Evolutionary conservation across 1,140 invertebrate species (phyloP).

Genomic region (Zelostemma sp.): DNA sequence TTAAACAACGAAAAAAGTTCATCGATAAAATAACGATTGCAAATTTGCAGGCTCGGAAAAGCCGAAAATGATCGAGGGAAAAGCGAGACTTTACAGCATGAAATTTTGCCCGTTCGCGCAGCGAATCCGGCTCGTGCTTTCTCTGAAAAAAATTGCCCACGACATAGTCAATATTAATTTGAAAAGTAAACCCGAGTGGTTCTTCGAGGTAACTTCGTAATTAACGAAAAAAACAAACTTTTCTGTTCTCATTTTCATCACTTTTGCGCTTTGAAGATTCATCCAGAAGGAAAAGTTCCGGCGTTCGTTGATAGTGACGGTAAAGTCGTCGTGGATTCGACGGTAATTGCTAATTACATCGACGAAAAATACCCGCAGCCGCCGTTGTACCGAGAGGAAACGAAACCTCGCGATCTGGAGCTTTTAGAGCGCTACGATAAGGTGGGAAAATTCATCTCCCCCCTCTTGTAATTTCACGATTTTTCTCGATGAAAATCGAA

Average conservation of each 20-base stretch:
- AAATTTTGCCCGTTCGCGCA: conserved; percentile 75
- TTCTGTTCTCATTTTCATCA: not conserved
- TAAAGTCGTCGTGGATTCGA: conserved; percentile 68
- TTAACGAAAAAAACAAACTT: conserved; percentile 4
- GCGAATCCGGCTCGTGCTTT: conserved; percentile 70
- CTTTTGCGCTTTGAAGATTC: conserved; percentile 56
- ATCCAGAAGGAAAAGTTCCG: conserved; percentile 74
- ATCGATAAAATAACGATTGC: not conserved
- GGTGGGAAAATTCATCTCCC: conserved; percentile 52
- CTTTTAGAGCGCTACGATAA: conserved; percentile 65
- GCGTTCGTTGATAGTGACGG: conserved; percentile 68
- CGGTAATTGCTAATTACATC: conserved; percentile 71
- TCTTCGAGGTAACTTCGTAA: conserved; percentile 61
- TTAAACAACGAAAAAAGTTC: not conserved
- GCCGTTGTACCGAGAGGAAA: conserved; percentile 67
- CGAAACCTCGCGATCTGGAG: conserved; percentile 68
- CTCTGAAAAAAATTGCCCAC: conserved; percentile 70
- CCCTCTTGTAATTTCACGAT: conserved; percentile 3
- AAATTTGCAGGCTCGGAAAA: conserved; percentile 58
- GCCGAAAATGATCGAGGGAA: conserved; percentile 63
- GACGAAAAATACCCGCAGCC: conserved; percentile 71
- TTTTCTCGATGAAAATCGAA: conserved; percentile 13
- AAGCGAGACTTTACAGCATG: conserved; percentile 74
- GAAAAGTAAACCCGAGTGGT: conserved; percentile 75
- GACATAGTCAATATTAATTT: conserved; percentile 75